Evolutionary conservation across 2,888 invertebrate genomes (phyloP), one percentile per base, ranked within the genome.

Genomic region (Phengaris arion): DNA sequence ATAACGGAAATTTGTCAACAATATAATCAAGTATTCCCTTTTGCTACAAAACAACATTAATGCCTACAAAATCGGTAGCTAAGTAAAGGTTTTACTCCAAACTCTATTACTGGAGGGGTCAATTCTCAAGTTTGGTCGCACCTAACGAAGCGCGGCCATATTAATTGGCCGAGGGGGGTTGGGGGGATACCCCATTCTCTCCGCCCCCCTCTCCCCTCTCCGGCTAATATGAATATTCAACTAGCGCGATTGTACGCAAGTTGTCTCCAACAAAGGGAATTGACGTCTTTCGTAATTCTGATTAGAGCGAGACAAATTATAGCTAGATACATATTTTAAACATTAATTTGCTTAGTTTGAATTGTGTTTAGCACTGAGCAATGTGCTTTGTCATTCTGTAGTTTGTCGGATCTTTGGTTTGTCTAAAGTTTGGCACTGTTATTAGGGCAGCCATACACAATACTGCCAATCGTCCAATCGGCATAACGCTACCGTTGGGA

Each of bases 171-270:
- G 87, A 76, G 77, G 74, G 82, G 82, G 80, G 80, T 77, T 22
- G 22, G 81, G 81, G 81, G 70, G 77, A 75, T 80, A 80, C 82
- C 82, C 80, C 81, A 79, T 81, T 22, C 22, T 22, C 80, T 77
- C 76, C 79, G 82, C 80, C 77, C 77, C 79, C 80, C 80, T 80
- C 82, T 82, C 83, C 79, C 78, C 81, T 80, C 81, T 79, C 80
- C 79, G 12, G 72, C 72, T 84, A 83, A 83, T 84, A 87, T 89
- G 87, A 89, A 88, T 89, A 89, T 89, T 89, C 88, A 89, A 88
- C 85, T 86, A 86, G 83, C 80, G 83, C 64, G 83, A 83, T 83
- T 82, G 81, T 82, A 83, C 80, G 82, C 82, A 83, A 83, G 81
- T 82, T 82, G 81, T 79, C 78, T 78, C 55, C 79, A 83, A 85